phyloP scores from a whole-genome alignment of 2,113 vertebrate genomes.

The Cynopterus brachyotis region DNA sequence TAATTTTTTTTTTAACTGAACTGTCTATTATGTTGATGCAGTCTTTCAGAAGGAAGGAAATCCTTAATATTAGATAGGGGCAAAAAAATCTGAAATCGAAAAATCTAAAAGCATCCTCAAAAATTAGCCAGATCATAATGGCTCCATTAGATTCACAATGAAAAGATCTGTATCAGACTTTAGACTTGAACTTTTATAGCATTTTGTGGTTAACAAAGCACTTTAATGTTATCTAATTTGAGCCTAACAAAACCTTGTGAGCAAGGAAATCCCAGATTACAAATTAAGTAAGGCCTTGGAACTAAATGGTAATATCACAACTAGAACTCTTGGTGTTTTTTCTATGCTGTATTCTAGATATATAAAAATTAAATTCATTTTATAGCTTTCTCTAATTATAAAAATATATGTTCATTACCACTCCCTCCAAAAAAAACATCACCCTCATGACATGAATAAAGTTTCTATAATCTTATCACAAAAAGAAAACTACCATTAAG shows the following conservation, averaged over 20 bases:
- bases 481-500: background rate
- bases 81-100: conserved; percentile 10
- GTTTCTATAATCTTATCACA: conserved; percentile 25
- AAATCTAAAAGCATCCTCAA: background rate
- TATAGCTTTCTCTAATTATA: background rate
- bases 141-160: background rate
- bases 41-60: background rate
- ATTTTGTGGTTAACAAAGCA: conserved; percentile 17
- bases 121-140: background rate
- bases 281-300: conserved; percentile 11
- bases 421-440: background rate
- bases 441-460: background rate
- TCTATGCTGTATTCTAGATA: background rate
- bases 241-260: background rate
- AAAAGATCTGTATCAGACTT: background rate
- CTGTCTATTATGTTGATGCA: background rate
- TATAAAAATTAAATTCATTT: background rate
- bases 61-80: background rate
- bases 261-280: background rate
- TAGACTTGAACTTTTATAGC: background rate
- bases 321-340: background rate
- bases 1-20: background rate
- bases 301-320: conserved; percentile 6
- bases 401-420: background rate
- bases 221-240: background rate